These are phyloP conservation scores for Ceriagrion tenellum DNA, from an alignment of 2,888 invertebrate species.

Conservation along the genomic window DNA sequence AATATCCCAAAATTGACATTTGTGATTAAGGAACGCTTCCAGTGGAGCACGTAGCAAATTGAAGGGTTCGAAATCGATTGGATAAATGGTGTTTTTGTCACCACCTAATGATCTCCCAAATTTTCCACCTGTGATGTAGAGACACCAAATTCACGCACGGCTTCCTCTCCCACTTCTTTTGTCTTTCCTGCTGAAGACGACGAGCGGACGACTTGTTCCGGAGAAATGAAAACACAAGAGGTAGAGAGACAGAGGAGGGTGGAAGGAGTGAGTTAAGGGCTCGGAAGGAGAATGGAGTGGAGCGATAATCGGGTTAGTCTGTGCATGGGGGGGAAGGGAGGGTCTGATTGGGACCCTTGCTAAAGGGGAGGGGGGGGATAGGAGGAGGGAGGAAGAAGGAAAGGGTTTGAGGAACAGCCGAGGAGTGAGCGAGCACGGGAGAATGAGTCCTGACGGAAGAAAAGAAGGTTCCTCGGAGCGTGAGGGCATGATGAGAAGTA, in stretches of 20 bases:
- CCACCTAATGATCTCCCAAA: no score
- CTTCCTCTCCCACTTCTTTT: no score
- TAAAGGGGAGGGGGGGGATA: slow-evolving; percentile 24
- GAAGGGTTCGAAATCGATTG: no score
- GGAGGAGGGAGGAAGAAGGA: slow-evolving; percentile 73
- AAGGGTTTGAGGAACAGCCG: neutral
- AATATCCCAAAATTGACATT: no score
- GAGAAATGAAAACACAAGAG: neutral
- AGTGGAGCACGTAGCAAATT: no score
- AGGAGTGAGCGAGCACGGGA: neutral
- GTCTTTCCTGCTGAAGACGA: no score
- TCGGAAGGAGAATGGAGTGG: neutral
- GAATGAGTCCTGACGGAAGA: neutral
- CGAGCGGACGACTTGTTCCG: no score
- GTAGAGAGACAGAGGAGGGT: neutral
- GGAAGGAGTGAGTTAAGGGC: neutral
- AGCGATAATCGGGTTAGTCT: neutral
- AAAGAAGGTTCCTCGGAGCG: neutral
- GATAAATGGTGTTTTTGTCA: no score
- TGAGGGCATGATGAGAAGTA: slow-evolving; percentile 18
- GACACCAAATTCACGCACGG: no score
- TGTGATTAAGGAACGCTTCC: no score
- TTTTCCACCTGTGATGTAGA: no score
- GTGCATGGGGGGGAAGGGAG: neutral
- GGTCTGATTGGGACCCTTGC: neutral